Evolutionary conservation across 2,797 vertebrate species (phyloP).

Genomic region (Petrocephalus schoutedeni): DNA sequence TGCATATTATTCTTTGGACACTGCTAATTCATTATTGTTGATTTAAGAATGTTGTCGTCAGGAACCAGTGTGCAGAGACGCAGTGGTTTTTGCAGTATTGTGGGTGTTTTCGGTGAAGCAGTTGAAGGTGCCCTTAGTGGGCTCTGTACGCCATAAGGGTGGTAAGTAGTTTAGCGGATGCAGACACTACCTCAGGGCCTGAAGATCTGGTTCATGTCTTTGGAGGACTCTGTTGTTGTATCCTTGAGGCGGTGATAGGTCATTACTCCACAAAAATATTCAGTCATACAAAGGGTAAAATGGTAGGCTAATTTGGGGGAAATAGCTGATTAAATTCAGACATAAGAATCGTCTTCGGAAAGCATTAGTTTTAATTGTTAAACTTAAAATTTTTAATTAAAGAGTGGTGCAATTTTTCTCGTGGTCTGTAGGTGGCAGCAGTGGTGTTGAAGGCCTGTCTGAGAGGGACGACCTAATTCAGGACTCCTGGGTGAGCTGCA

Average conservation of each 20-base stretch:
- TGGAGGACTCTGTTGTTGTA: not conserved
- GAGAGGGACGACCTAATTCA: not conserved
- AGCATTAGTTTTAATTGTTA: not conserved
- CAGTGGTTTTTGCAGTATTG: not conserved
- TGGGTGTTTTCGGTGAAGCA: not conserved
- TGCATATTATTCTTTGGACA: not conserved
- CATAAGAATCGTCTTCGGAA: not conserved
- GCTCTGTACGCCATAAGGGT: not conserved
- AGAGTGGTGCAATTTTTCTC: not conserved
- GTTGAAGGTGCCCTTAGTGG: not conserved
- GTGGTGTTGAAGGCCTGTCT: not conserved
- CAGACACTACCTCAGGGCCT: not conserved
- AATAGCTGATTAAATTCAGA: not conserved
- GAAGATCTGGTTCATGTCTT: not conserved
- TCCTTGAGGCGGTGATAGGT: not conserved
- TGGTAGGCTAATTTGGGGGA: not conserved
- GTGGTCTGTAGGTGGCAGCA: slow-evolving; percentile 7
- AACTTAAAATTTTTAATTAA: not conserved
- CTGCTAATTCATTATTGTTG: not conserved
- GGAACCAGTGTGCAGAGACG: not conserved
- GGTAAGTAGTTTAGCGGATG: not conserved
- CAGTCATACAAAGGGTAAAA: not conserved
- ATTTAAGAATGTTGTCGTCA: not conserved
- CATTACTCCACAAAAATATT: not conserved
- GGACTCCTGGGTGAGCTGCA: not conserved